phyloP scores from a whole-genome alignment of 2,888 invertebrate genomes.

The Poecilobothrus nobilitatus region DNA sequence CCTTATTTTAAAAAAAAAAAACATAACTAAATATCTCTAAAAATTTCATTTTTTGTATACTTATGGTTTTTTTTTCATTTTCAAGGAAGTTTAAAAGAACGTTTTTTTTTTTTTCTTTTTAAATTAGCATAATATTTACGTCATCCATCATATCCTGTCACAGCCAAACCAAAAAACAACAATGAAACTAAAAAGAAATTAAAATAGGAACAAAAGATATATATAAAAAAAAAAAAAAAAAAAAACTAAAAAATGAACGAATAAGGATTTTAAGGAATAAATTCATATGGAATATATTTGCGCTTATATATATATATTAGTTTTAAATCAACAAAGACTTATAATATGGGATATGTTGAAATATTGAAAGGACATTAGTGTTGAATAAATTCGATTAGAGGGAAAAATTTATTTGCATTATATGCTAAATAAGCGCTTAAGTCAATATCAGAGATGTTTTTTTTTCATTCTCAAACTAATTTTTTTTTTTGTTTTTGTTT shows the following conservation, averaged over 20 bases:
- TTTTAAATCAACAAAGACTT: no score
- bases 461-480: no score
- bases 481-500: no score
- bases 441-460: neutral
- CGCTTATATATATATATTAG: no score
- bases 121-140: neutral
- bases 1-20: no score
- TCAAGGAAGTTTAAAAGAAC: no score
- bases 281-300: no score
- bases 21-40: no score
- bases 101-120: neutral
- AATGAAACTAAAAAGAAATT: neutral
- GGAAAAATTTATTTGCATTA: neutral
- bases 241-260: neutral
- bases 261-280: neutral
- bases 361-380: neutral
- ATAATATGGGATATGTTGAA: no score
- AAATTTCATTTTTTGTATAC: no score
- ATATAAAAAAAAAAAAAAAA: neutral
- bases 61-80: no score
- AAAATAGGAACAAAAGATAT: neutral
- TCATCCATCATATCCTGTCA: slow-evolving; percentile 4
- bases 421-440: neutral
- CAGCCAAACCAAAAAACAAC: neutral
- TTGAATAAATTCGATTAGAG: neutral